These are phyloP conservation scores for Apantesis nais DNA, from an alignment of 2,888 invertebrate genomes.

Conservation along the genomic window DNA sequence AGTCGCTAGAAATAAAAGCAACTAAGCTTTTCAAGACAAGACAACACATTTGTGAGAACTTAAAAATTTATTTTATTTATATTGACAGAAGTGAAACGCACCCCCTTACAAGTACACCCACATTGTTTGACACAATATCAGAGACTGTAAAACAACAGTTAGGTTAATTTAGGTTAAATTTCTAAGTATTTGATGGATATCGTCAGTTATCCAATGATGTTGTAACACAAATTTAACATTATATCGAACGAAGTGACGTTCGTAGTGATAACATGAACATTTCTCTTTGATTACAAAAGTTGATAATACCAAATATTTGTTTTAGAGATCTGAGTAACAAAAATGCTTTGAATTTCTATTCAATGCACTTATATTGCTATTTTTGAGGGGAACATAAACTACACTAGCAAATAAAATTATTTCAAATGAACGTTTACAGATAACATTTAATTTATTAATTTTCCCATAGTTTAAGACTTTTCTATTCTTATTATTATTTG, in stretches of 20 bases:
- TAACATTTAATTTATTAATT: too few relatives aligned
- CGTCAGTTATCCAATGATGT: slow-evolving; percentile 24
- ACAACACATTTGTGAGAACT: too few relatives aligned
- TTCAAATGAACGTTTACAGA: too few relatives aligned
- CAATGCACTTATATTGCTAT: slow-evolving; percentile 8
- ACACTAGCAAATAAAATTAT: neutral
- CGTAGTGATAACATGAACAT: slow-evolving; percentile 26
- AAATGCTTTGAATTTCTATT: slow-evolving; percentile 3
- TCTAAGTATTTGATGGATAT: slow-evolving; percentile 49
- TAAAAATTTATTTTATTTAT: neutral
- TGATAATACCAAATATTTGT: slow-evolving; percentile 33
- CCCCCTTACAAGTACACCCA: slow-evolving; percentile 18
- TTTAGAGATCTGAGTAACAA: slow-evolving; percentile 39
- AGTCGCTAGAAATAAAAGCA: too few relatives aligned
- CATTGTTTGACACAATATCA: slow-evolving; percentile 23
- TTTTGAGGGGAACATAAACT: neutral
- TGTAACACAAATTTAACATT: slow-evolving; percentile 18
- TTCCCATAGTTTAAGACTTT: too few relatives aligned
- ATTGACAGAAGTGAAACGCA: neutral
- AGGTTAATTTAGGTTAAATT: slow-evolving; percentile 54
- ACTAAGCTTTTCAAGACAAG: too few relatives aligned
- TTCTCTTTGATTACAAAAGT: slow-evolving; percentile 22
- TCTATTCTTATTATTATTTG: too few relatives aligned
- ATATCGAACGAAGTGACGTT: slow-evolving; percentile 13
- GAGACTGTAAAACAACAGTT: slow-evolving; percentile 52